A percentile compares a stretch with the other conserved stretches of the same genome.
Evolutionary conservation across 2,888 invertebrate species (phyloP).

Genomic region (Chymomyza fuscimana): DNA sequence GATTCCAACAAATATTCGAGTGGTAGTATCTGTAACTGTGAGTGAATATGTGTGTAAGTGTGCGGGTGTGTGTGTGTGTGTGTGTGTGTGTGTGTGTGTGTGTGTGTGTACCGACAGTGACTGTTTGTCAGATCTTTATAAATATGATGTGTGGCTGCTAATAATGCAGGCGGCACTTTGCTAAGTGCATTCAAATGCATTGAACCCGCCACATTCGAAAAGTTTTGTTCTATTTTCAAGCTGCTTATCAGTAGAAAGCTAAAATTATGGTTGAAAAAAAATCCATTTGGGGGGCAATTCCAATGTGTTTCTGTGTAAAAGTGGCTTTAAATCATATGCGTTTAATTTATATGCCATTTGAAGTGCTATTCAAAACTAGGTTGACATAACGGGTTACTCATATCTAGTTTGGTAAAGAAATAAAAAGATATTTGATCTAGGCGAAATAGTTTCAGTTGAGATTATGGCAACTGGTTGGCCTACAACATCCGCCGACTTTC

Average conservation of each 20-base stretch:
- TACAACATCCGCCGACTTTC: no score
- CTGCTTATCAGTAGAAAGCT: constrained; percentile 44
- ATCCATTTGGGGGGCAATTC: neutral
- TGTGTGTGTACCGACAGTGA: neutral
- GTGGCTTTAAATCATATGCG: neutral
- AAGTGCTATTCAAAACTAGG: neutral
- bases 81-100: neutral
- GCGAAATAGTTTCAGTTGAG: no score
- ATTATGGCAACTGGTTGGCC: no score
- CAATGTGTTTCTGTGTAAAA: neutral
- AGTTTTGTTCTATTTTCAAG: constrained; percentile 32
- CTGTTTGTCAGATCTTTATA: constrained; percentile 33
- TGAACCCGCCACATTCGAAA: constrained; percentile 27
- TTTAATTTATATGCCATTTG: neutral
- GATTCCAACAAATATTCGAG: constrained; percentile 9
- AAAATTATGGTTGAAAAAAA: constrained; percentile 39
- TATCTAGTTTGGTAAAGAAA: no score
- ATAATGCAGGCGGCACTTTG: constrained; percentile 65
- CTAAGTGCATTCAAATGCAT: constrained; percentile 57
- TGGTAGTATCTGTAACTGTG: neutral
- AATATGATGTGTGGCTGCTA: constrained; percentile 57
- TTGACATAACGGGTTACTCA: neutral
- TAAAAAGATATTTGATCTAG: no score
- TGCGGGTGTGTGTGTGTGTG: neutral
- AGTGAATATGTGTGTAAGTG: neutral